Evolutionary conservation across 2,888 invertebrate species (phyloP).

Genomic region (Alloscopus bannaensis): DNA sequence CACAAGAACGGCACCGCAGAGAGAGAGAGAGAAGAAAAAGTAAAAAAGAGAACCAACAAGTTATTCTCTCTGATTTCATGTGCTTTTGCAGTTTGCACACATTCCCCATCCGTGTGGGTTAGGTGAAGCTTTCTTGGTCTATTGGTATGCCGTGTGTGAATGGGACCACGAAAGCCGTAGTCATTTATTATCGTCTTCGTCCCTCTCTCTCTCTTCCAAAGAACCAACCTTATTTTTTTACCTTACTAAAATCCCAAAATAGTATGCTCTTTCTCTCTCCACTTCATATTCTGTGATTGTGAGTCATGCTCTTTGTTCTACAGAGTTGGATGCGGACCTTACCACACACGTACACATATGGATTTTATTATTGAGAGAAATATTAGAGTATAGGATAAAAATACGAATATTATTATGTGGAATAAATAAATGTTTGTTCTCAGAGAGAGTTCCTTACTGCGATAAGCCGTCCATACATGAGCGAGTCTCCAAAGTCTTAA

Average conservation of each 20-base stretch:
- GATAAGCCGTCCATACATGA: slow-evolving; percentile 74
- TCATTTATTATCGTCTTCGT: slow-evolving; percentile 62
- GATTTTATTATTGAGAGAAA: too few relatives aligned
- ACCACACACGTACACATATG: too few relatives aligned
- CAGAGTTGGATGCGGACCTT: too few relatives aligned
- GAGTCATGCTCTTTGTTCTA: too few relatives aligned
- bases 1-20: slow-evolving; percentile 3
- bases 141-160: slow-evolving; percentile 38
- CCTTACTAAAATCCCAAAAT: too few relatives aligned
- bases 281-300: too few relatives aligned
- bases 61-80: slow-evolving; percentile 7
- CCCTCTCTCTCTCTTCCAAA: slow-evolving; percentile 36
- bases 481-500: slow-evolving; percentile 73
- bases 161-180: slow-evolving; percentile 46
- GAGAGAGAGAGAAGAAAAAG: slow-evolving; percentile 23
- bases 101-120: too few relatives aligned
- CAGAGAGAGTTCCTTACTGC: slow-evolving; percentile 72
- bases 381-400: too few relatives aligned
- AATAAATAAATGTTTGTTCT: too few relatives aligned
- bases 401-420: too few relatives aligned
- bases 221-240: slow-evolving; percentile 39
- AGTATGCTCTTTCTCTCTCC: too few relatives aligned
- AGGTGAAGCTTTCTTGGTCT: slow-evolving; percentile 3
- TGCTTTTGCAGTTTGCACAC: too few relatives aligned
- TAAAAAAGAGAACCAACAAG: slow-evolving; percentile 36